Percentiles rank a stretch among this genome's conserved stretches.
Evolutionary conservation across 2,797 vertebrate genomes (phyloP).

Genomic region (Centropyge bicolor): DNA sequence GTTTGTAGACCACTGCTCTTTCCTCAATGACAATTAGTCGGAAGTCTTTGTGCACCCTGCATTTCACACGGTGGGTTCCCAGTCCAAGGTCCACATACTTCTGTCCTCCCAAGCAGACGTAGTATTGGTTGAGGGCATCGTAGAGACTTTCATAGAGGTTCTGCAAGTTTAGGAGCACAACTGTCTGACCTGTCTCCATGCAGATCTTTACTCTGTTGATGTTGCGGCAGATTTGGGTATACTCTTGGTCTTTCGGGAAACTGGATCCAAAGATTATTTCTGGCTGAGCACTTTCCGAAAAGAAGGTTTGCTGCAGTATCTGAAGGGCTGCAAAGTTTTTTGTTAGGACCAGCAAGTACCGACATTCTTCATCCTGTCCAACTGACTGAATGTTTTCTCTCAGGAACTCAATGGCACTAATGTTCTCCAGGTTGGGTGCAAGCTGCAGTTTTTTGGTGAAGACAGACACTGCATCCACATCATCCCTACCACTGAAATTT

Average conservation of each 20-base stretch:
- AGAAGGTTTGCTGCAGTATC: conserved; percentile 92
- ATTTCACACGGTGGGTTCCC: conserved; percentile 97
- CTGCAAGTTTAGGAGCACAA: conserved; percentile 95
- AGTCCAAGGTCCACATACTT: conserved; percentile 97
- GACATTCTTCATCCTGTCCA: conserved; percentile 89
- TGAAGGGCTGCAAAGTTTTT: conserved; percentile 94
- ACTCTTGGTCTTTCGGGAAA: conserved; percentile 97
- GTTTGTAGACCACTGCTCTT: conserved; percentile 92
- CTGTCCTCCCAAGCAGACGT: conserved; percentile 94
- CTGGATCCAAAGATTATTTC: conserved; percentile 98
- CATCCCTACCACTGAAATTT: conserved; percentile 94
- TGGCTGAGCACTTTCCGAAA: conserved; percentile 85
- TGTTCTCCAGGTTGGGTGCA: conserved; percentile 76
- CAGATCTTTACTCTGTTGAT: conserved; percentile 97
- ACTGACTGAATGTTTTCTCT: conserved; percentile 87
- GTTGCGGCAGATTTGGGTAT: conserved; percentile 96
- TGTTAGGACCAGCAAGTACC: conserved; percentile 94
- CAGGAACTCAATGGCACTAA: conserved; percentile 89
- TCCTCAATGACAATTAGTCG: conserved; percentile 96
- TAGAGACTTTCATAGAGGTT: conserved; percentile 99
- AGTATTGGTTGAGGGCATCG: conserved; percentile 98
- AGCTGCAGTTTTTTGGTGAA: conserved; percentile 82
- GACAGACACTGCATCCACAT: conserved; percentile 85
- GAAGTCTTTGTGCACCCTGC: conserved; percentile 93
- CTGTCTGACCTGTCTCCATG: conserved; percentile 95